Base-by-base conservation (phyloP, 2,797 vertebrate species). In the Neomorphus geoffroyi region DNA sequence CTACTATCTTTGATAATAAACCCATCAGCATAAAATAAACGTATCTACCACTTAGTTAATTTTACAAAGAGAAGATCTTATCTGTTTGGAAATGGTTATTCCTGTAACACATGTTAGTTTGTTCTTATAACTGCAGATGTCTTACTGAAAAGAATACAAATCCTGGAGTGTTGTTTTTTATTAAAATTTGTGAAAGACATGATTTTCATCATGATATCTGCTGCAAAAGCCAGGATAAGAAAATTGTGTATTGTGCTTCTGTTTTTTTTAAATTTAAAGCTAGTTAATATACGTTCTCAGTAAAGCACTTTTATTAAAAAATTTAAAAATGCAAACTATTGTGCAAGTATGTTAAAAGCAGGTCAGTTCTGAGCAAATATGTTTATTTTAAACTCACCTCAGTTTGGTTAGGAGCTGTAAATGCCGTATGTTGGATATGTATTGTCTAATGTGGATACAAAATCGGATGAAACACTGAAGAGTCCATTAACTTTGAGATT, bases 151-250 rank as follows among this genome's bases (percentile, higher is more conserved):
- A 60, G 4, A 73, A 37, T 23, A 56, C 28, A 80, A 45, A 61
- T 64, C 9, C 15, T 1, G 0, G 4, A 54, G 13, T 30, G 6
- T 7, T 8, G 8, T 70, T 51, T 50, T 66, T 56, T 54, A 6
- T 56, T 54, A 6, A 37, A 67, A n/a, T 45, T 30, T 3, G 1
- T 62, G 28, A 32, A 87, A 82, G 0, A 14, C 8, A 58, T 10
- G 2, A 60, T 73, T 92, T 89, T 78, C 43, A 37, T 69, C 5
- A 58, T 19, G 3, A 6, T 41, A 28, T 32, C 18, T 80, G 84
- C 27, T 73, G 35, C 51, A 94, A 70, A 79, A 72, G 0, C 14
- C 27, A 7, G 8, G 15, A 43, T 62, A 61, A 41, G 7, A 85
- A 85, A 70, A 77, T 4, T 5, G 5, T 32, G 18, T 74, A 23